phyloP scores from a whole-genome alignment of 2,888 invertebrate genomes.

The Gymnocheta viridis region DNA sequence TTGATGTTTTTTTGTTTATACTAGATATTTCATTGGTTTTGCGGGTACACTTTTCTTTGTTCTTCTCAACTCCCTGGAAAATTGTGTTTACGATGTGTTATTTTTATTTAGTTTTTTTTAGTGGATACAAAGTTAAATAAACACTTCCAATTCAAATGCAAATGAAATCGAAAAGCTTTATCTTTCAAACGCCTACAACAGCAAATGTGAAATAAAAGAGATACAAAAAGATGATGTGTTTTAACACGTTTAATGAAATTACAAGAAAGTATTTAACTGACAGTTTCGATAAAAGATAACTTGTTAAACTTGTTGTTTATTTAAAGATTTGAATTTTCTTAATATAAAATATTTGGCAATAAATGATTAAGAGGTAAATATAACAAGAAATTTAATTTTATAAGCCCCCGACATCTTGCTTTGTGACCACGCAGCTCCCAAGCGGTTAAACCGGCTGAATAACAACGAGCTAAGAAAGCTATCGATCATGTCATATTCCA shows the following conservation, averaged over 20 bases:
- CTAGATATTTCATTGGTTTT: slow-evolving; percentile 2
- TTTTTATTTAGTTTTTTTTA: background rate
- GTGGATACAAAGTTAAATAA: background rate
- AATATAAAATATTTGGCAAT: too few relatives aligned
- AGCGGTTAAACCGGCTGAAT: too few relatives aligned
- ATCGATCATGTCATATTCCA: too few relatives aligned
- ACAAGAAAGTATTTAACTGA: background rate
- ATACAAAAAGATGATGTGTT: background rate
- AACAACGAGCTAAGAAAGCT: too few relatives aligned
- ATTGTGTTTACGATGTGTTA: background rate
- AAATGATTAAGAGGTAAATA: too few relatives aligned
- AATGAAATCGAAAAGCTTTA: background rate
- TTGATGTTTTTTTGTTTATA: slow-evolving; percentile 7
- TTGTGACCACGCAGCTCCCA: too few relatives aligned
- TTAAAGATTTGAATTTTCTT: background rate
- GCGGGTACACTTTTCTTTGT: background rate
- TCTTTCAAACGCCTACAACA: slow-evolving; percentile 4
- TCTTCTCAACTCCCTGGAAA: background rate
- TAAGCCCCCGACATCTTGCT: too few relatives aligned
- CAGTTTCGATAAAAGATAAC: background rate
- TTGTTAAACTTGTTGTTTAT: background rate
- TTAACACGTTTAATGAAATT: background rate
- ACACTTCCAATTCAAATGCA: background rate
- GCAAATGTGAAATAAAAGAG: background rate
- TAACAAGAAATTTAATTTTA: too few relatives aligned